Percentiles rank a stretch among this genome's conserved stretches.
Conservation (phyloP, 2,113 vertebrate genomes). For the Nettapus auritus region DNA sequence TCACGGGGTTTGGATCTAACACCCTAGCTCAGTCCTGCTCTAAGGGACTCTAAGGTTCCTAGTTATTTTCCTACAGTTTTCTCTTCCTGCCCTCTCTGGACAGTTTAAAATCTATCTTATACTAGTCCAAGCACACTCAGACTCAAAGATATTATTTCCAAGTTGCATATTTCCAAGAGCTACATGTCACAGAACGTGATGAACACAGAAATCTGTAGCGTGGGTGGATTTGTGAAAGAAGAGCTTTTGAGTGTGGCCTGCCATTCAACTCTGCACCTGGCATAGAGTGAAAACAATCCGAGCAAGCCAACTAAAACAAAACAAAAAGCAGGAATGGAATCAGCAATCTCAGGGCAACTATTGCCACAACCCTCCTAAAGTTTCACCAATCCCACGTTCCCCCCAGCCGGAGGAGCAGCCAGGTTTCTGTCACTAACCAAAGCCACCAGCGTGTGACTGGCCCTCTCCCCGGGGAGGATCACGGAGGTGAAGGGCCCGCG, state of each 20-base stretch:
- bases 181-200: slow-evolving; percentile 69
- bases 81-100: slow-evolving; percentile 25
- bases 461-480: background rate
- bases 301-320: slow-evolving; percentile 68
- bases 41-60: slow-evolving; percentile 41
- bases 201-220: slow-evolving; percentile 66
- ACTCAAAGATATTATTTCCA: slow-evolving; percentile 57
- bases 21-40: slow-evolving; percentile 1
- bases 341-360: slow-evolving; percentile 69
- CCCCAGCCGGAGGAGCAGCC: slow-evolving; percentile 36
- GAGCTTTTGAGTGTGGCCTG: slow-evolving; percentile 72
- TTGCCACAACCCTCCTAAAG: slow-evolving; percentile 49
- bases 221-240: slow-evolving; percentile 74
- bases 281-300: slow-evolving; percentile 66
- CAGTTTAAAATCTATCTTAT: slow-evolving; percentile 49
- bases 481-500: background rate
- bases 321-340: slow-evolving; percentile 67
- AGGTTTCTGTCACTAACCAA: slow-evolving; percentile 60
- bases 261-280: slow-evolving; percentile 76
- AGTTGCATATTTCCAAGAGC: slow-evolving; percentile 57
- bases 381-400: slow-evolving; percentile 52
- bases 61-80: slow-evolving; percentile 22
- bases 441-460: slow-evolving; percentile 16
- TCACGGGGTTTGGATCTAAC: background rate
- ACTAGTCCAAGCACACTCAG: slow-evolving; percentile 31